A percentile compares a stretch with the other conserved stretches of the same genome.
Conservation (phyloP, 2,888 invertebrate genomes). For the Ichneumon xanthorius region DNA sequence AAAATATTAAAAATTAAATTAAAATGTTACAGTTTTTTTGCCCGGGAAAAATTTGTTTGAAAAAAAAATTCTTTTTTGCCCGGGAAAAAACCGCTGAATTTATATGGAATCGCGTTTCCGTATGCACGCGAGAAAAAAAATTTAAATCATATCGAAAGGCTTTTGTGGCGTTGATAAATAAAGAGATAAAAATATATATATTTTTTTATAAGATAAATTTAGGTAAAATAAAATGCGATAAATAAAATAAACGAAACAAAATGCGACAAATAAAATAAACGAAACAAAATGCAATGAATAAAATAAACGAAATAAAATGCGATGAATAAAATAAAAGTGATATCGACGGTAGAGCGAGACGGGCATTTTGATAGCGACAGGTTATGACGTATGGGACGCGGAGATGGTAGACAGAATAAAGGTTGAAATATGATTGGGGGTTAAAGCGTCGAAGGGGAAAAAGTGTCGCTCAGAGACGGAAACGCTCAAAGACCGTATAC, state of each 20-base stretch:
- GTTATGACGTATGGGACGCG: slow-evolving; percentile 27
- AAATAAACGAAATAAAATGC: background rate
- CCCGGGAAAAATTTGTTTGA: background rate
- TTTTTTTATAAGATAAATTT: no score
- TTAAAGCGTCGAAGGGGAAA: slow-evolving; percentile 58
- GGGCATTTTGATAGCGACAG: slow-evolving; percentile 7
- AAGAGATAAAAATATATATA: background rate
- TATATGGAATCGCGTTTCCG: background rate
- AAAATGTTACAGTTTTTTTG: background rate
- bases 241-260: no score
- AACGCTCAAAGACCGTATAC: slow-evolving; percentile 56
- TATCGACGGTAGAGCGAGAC: slow-evolving; percentile 51
- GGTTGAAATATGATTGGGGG: slow-evolving; percentile 69
- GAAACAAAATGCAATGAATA: background rate
- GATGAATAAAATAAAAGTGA: slow-evolving; percentile 13
- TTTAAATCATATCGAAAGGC: background rate
- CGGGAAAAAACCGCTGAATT: background rate
- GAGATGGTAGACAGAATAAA: slow-evolving; percentile 57
- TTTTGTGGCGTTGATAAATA: background rate
- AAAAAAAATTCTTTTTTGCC: no score
- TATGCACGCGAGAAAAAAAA: slow-evolving; percentile 28
- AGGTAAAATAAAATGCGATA: no score
- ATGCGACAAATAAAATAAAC: no score
- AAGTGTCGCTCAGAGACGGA: slow-evolving; percentile 39
- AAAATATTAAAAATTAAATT: background rate